Evolutionary conservation across 2,113 vertebrate genomes (phyloP).

Genomic region (Bolborhynchus lineola): DNA sequence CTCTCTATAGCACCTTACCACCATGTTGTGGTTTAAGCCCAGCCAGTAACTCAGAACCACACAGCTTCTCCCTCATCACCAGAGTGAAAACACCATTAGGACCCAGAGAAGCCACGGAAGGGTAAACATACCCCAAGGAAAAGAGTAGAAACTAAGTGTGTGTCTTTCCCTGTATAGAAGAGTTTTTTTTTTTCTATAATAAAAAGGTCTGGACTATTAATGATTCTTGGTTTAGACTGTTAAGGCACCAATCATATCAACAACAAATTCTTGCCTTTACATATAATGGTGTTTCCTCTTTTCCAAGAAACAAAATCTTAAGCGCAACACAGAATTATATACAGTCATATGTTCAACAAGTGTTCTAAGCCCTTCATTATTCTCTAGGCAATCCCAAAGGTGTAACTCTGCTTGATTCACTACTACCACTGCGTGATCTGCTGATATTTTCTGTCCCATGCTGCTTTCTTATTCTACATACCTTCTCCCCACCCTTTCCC

Average conservation of each 20-base stretch:
- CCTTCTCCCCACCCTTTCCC: accelerated
- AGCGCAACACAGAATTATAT: background rate
- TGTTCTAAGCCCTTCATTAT: background rate
- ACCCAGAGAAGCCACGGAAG: background rate
- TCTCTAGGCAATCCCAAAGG: background rate
- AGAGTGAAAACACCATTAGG: background rate
- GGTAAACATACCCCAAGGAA: background rate
- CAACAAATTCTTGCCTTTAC: background rate
- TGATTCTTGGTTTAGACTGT: background rate
- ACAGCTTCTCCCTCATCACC: background rate
- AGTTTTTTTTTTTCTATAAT: background rate
- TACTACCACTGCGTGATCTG: background rate
- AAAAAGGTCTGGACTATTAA: background rate
- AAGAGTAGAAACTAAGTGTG: background rate
- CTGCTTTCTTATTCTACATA: background rate
- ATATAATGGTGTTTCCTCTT: background rate
- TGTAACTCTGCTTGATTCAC: background rate
- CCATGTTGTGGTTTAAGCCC: background rate
- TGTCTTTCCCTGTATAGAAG: background rate
- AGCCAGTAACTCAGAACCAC: background rate
- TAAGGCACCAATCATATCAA: background rate
- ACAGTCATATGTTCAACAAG: background rate
- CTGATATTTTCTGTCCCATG: background rate
- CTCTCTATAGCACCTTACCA: background rate
- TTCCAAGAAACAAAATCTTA: background rate